Evolutionary conservation across 2,113 vertebrate species (phyloP).

Genomic region (Smithornis capensis): DNA sequence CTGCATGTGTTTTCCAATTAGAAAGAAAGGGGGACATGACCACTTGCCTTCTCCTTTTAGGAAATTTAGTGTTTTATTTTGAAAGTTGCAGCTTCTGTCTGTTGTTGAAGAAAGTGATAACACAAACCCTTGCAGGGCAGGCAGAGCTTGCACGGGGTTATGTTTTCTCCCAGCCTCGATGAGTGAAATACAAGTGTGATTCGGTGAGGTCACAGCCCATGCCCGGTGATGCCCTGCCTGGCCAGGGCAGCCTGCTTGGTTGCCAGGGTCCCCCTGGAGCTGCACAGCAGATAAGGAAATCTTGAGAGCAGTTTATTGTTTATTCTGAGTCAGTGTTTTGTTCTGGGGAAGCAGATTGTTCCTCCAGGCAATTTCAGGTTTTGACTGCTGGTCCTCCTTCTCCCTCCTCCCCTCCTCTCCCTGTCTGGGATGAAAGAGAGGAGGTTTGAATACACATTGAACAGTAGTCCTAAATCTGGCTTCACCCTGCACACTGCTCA

Average conservation of each 20-base stretch:
- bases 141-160: background rate
- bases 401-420: slow-evolving; percentile 1
- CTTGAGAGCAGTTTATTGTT: background rate
- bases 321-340: background rate
- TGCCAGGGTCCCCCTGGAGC: background rate
- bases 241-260: background rate
- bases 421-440: background rate
- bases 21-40: too few relatives aligned
- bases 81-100: background rate
- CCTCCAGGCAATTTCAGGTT: background rate
- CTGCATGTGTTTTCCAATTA: background rate
- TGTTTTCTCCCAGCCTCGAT: background rate
- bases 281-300: background rate
- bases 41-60: background rate
- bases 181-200: fast-evolving
- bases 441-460: slow-evolving; percentile 12
- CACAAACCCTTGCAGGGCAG: background rate
- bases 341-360: background rate
- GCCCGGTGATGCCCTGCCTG: background rate
- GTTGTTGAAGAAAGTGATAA: background rate
- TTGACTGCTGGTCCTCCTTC: background rate
- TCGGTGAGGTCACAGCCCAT: background rate
- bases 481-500: background rate
- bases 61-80: background rate
- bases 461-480: slow-evolving; percentile 38